phyloP scores from a whole-genome alignment of 2,797 vertebrate species.

The Setipinna tenuifilis region DNA sequence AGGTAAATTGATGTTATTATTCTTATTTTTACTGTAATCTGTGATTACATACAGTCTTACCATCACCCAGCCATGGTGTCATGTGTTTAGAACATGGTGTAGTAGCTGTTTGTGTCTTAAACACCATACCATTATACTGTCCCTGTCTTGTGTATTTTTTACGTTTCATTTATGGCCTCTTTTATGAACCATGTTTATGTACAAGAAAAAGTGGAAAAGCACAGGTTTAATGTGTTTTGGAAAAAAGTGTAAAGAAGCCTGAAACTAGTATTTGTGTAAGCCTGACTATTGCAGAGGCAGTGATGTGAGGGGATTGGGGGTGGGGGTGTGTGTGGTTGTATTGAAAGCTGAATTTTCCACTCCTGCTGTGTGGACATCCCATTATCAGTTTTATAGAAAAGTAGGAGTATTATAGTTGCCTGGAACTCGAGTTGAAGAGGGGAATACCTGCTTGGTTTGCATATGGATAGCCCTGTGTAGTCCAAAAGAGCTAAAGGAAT shows the following conservation, averaged over 20 bases:
- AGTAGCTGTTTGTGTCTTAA: too few species aligned
- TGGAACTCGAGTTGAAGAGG: not conserved
- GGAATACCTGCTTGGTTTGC: not conserved
- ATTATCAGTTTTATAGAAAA: conserved; percentile 83
- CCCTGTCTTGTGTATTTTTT: too few species aligned
- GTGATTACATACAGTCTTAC: too few species aligned
- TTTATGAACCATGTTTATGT: not conserved
- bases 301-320: conserved; percentile 55
- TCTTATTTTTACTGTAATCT: too few species aligned
- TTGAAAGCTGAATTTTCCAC: conserved; percentile 79
- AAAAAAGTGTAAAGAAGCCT: conserved; percentile 34
- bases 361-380: conserved; percentile 78
- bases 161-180: too few species aligned
- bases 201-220: not conserved
- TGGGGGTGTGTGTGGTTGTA: conserved; percentile 50
- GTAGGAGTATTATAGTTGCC: conserved; percentile 74
- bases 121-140: too few species aligned
- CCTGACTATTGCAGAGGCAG: conserved; percentile 55
- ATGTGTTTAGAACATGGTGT: too few species aligned
- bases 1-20: too few species aligned
- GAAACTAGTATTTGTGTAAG: conserved; percentile 48
- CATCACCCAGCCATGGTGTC: too few species aligned
- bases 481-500: not conserved
- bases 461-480: not conserved
- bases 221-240: not conserved